A percentile compares a stretch with the other conserved stretches of the same genome.
These are phyloP conservation scores for Gallinago undulata DNA, from an alignment of 2,113 vertebrate genomes.

Conservation along the genomic window DNA sequence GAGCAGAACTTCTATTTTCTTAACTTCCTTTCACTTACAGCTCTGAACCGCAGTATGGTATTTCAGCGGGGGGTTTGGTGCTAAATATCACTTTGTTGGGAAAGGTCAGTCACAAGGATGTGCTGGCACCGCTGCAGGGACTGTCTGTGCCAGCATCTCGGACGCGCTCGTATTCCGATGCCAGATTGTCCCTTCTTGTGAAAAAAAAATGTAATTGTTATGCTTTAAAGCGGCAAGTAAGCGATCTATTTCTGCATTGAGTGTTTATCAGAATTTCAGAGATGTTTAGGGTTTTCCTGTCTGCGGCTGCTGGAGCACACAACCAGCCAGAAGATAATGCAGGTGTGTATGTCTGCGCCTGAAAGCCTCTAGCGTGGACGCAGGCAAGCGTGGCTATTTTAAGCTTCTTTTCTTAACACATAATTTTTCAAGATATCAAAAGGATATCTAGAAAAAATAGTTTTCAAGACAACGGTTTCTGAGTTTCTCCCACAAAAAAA, in stretches of 20 bases:
- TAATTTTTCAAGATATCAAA: neutral
- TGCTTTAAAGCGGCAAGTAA: neutral
- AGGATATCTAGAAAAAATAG: neutral
- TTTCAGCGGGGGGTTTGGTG: neutral
- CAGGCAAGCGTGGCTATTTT: neutral
- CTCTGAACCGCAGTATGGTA: neutral
- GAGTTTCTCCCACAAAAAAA: neutral
- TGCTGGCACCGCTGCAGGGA: neutral
- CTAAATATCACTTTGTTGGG: constrained; percentile 7
- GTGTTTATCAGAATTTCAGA: neutral
- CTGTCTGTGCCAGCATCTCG: neutral
- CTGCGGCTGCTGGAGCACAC: neutral
- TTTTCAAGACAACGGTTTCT: neutral
- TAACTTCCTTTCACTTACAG: neutral
- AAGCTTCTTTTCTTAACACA: accelerated
- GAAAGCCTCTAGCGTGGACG: neutral
- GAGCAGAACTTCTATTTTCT: neutral
- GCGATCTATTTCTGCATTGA: neutral
- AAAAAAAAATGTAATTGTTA: neutral
- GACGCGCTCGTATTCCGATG: neutral
- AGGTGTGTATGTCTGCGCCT: accelerated
- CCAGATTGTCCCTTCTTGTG: neutral
- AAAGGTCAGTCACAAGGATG: constrained; percentile 36
- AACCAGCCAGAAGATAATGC: accelerated
- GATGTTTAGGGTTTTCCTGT: neutral